Base-by-base conservation (phyloP, 1,140 invertebrate genomes). In the Littorina saxatilis region DNA sequence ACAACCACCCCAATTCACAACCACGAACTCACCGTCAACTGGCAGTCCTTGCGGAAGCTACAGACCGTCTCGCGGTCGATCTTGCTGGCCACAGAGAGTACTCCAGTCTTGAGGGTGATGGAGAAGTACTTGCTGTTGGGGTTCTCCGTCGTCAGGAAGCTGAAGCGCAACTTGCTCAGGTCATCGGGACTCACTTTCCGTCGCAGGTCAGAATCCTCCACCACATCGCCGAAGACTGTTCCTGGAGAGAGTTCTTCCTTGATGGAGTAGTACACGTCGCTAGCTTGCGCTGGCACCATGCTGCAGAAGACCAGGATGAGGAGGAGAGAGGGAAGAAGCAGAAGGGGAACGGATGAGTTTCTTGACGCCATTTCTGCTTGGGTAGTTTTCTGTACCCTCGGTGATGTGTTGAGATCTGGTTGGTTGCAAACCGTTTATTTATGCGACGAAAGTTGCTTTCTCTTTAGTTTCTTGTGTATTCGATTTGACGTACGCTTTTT, bases 101-200 rank as follows among this genome's bases (percentile, higher is more conserved):
- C 94, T 0, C 98, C 97, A 0, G 95, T 95, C 88, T 98, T 97
- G 92, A 98, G 96, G 55, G 96, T 96, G 70, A 98, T 97, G 87
- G 95, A 95, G 89, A 98, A 98, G 39, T 68, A 84, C 11, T 74
- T n/a, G 47, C 70, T 83, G 39, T 79, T 35, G 58, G 82, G 79
- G 75, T 86, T 83, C n/a, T 80, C 81, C 15, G 73, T 63, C 23
- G 75, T 79, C 11, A 85, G 68, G 50, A 85, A 74, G 58, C 82
- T 85, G 72, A 68, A 85, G 20, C 63, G 74, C 5, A 85, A 70
- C 29, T 80, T 73, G 20, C 35, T 27, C 50, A 77, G 50, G 27
- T 77, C 75, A 35, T 73, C 79, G 0, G 43, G 35, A 27, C 50
- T 76, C 81, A 84, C 55, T 20, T 70, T 47, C 1, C 43, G 78